Evolutionary conservation across 2,797 vertebrate genomes (phyloP).

Genomic region (Miichthys miiuy): DNA sequence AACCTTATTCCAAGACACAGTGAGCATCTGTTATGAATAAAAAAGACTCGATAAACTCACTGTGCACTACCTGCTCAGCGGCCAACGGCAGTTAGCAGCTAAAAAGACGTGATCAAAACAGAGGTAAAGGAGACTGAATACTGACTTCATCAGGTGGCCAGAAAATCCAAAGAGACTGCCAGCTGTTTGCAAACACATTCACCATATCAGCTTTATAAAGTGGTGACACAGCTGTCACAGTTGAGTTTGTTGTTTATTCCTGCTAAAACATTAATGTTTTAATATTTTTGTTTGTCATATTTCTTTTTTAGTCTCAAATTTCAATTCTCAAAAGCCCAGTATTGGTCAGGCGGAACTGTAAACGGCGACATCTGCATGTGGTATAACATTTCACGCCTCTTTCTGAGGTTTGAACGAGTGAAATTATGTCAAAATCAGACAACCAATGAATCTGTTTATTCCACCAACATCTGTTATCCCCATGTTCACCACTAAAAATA

Average conservation of each 20-base stretch:
- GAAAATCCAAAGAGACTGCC: background rate
- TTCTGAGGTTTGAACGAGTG: background rate
- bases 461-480: background rate
- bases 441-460: background rate
- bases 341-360: too few relatives aligned
- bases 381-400: background rate
- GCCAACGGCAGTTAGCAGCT: background rate
- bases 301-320: too few relatives aligned
- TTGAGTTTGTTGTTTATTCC: too few relatives aligned
- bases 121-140: background rate
- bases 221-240: too few relatives aligned
- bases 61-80: background rate
- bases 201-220: too few relatives aligned
- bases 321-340: too few relatives aligned
- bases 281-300: too few relatives aligned
- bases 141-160: background rate
- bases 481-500: background rate
- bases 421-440: background rate
- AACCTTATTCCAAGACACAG: background rate
- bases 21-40: background rate
- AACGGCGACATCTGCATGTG: background rate
- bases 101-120: background rate
- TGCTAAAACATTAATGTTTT: too few relatives aligned
- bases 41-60: background rate
- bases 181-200: too few relatives aligned